These are phyloP conservation scores for Lithobates pipiens DNA, from an alignment of 2,797 vertebrate genomes.

Conservation along the genomic window DNA sequence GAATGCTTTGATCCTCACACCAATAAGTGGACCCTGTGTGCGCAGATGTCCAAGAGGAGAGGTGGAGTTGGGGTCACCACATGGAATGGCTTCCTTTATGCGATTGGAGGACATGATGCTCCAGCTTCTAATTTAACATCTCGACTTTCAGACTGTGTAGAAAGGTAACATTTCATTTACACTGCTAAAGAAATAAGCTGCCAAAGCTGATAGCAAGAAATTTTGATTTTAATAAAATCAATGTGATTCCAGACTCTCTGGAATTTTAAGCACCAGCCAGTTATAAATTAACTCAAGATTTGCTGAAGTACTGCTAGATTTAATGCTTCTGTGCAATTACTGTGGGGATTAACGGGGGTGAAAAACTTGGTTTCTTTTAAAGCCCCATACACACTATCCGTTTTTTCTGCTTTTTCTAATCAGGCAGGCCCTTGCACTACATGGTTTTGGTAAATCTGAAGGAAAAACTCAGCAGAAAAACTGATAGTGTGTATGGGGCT, in stretches of 20 bases:
- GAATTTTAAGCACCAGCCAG: neutral
- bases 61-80: constrained; percentile 96
- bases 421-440: no score
- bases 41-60: constrained; percentile 95
- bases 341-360: no score
- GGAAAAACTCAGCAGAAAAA: no score
- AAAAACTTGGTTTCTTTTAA: no score
- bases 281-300: no score
- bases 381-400: no score
- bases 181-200: neutral
- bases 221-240: neutral
- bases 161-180: constrained; percentile 79
- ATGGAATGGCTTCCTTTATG: constrained; percentile 95
- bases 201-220: neutral
- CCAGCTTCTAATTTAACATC: constrained; percentile 93
- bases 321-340: no score
- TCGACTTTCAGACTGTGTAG: constrained; percentile 94
- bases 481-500: no score
- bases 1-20: constrained; percentile 98
- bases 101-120: constrained; percentile 95
- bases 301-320: no score
- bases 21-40: constrained; percentile 92
- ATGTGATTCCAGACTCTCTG: neutral
- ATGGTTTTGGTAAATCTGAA: no score
- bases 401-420: no score